Evolutionary conservation across 1,140 invertebrate genomes (phyloP), one percentile per base, ranked within the genome.

Genomic region (Homalodisca vitripennis): DNA sequence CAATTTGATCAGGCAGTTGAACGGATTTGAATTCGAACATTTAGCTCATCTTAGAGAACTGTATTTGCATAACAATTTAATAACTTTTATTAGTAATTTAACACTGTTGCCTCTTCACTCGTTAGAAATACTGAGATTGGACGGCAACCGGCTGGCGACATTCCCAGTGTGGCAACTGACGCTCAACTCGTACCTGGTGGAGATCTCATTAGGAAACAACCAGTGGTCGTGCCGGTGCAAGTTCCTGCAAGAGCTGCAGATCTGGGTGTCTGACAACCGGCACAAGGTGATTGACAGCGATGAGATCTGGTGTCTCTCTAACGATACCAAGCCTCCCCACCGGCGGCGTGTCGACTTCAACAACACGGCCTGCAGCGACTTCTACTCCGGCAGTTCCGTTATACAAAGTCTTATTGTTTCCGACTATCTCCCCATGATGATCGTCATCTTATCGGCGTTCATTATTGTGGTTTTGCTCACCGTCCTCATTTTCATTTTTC

Each of bases 11-110:
- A 85, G 83, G 60, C 86, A 89, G 70, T 81, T 97, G 10, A 88
- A 92, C 72, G 94, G 94, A 13, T 95, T 89, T 78, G 94, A 97
- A 80, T 96, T 97, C 77, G 92, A 94, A 75, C 89, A 92, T 77
- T 79, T 97, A 20, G 84, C 85, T 3, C 87, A 90, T 69, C 79
- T 97, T 67, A 86, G 88, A 73, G 92, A 95, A 79, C 83, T 97
- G 0, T 93, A 94, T 78, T 80, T 97, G 72, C 92, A 95, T 74
- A 92, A 94, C 76, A 97, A 97, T 81, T 78, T 87, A 46, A 89
- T 97, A 62, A 82, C 83, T 13, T 84, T 84, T 75, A 91, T 97
- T 72, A 87, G 86, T 41, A 95, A 96, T 78, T 83, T 87, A 74
- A 95, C 93, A 2, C 87, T 97, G 70, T 77, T 89, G 20, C 88